Conservation (phyloP, 2,888 invertebrate genomes). For the Disparrhopalites patrizii region DNA sequence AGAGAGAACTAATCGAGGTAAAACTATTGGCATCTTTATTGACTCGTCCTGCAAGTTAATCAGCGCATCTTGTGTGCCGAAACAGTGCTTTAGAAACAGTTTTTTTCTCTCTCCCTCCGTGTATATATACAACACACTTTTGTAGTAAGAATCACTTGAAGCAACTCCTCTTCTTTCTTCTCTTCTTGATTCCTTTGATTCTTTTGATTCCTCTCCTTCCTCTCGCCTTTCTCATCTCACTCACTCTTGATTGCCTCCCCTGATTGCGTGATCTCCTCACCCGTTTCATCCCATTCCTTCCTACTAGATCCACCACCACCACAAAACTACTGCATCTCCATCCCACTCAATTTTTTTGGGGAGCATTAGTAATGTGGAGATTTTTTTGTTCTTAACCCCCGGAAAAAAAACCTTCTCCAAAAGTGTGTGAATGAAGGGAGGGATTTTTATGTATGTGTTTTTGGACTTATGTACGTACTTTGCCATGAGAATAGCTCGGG, state of each 20-base stretch:
- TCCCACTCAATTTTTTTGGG: slow-evolving; percentile 30
- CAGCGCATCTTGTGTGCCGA: slow-evolving; percentile 36
- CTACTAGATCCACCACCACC: not conserved
- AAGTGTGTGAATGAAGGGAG: too few relatives aligned
- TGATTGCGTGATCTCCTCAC: slow-evolving; percentile 28
- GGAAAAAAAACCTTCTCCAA: too few relatives aligned
- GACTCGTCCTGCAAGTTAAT: slow-evolving; percentile 48
- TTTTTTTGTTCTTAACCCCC: too few relatives aligned
- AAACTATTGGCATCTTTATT: slow-evolving; percentile 47
- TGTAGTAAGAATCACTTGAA: slow-evolving; percentile 24
- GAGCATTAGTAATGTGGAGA: slow-evolving; percentile 9
- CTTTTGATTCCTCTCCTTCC: too few relatives aligned
- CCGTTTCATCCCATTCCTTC: slow-evolving; percentile 29
- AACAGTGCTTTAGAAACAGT: slow-evolving; percentile 32
- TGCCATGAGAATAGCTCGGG: too few relatives aligned
- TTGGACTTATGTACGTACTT: too few relatives aligned
- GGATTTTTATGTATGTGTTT: too few relatives aligned
- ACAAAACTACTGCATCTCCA: too few relatives aligned
- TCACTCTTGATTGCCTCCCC: slow-evolving; percentile 31
- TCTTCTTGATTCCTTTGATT: too few relatives aligned
- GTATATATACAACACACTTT: too few relatives aligned
- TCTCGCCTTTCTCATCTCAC: too few relatives aligned
- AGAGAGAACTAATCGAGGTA: slow-evolving; percentile 20
- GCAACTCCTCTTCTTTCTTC: slow-evolving; percentile 18
- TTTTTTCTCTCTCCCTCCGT: too few relatives aligned